phyloP scores from a whole-genome alignment of 2,888 invertebrate species.

The Campaea margaritaria region DNA sequence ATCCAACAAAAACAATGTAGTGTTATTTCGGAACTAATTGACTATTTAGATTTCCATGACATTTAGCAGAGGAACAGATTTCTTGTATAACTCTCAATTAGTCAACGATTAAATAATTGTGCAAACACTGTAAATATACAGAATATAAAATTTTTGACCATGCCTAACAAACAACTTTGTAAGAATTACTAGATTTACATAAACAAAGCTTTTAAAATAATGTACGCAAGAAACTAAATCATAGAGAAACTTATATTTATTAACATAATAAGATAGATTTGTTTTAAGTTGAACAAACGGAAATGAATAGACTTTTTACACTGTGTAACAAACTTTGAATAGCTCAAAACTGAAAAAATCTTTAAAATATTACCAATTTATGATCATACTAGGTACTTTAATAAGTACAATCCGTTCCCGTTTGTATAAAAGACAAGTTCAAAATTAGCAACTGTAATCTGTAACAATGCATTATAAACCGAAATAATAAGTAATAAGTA shows the following conservation, averaged over 20 bases:
- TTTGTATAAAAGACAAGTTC: constrained; percentile 8
- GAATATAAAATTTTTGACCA: constrained; percentile 13
- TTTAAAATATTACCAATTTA: too few relatives aligned
- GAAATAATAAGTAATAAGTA: constrained; percentile 4
- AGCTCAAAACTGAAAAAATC: too few relatives aligned
- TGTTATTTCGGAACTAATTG: background rate
- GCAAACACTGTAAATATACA: constrained; percentile 13
- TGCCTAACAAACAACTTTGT: constrained; percentile 15
- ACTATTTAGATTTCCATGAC: background rate
- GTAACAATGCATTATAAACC: constrained; percentile 16
- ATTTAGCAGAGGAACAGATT: background rate
- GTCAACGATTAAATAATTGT: constrained; percentile 2
- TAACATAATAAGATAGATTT: background rate
- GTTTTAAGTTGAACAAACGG: background rate
- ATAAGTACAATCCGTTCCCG: background rate
- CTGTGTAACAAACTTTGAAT: background rate
- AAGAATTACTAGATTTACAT: constrained; percentile 1
- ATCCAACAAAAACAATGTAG: background rate
- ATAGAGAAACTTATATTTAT: constrained; percentile 4
- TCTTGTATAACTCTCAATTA: constrained; percentile 4
- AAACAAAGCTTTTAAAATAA: constrained; percentile 23
- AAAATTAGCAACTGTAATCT: constrained; percentile 13
- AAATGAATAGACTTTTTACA: constrained; percentile 1
- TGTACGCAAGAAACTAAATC: constrained; percentile 13
- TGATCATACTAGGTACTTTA: background rate